These are phyloP conservation scores for Sciurus vulgaris DNA, from an alignment of 2,797 vertebrate species.

Conservation along the genomic window DNA sequence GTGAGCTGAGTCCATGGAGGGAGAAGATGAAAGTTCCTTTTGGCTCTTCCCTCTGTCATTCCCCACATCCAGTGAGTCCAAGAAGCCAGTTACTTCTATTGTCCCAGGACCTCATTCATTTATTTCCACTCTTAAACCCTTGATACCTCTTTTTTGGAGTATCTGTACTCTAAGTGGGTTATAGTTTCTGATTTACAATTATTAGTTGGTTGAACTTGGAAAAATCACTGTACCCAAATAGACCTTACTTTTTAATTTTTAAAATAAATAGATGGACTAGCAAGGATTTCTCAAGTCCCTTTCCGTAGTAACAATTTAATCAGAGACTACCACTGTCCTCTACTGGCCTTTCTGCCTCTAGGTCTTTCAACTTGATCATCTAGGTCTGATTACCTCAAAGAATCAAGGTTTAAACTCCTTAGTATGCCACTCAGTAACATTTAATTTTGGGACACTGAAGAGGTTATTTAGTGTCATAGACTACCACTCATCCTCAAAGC, in stretches of 20 bases:
- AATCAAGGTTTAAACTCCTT: background rate
- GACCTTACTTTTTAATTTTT: conserved; percentile 23
- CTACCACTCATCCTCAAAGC: background rate
- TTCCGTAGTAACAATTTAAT: background rate
- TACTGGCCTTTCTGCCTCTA: background rate
- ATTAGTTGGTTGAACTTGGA: background rate
- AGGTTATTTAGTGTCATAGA: background rate
- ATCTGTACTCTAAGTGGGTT: background rate
- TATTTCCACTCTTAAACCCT: background rate
- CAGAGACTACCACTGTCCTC: background rate
- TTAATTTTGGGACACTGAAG: background rate
- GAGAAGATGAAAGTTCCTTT: background rate
- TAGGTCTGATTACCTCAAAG: background rate
- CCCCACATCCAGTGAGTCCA: background rate
- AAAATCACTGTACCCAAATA: background rate
- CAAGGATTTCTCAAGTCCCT: background rate
- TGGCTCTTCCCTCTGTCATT: background rate
- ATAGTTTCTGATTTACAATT: background rate
- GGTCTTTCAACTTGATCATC: background rate
- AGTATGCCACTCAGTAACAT: background rate
- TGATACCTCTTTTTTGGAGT: background rate
- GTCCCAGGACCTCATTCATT: background rate
- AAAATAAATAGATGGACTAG: background rate
- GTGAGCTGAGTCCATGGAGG: background rate
- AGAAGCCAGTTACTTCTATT: background rate